These are phyloP conservation scores for Epistrophe eligans DNA, from an alignment of 2,888 invertebrate genomes.

Conservation along the genomic window DNA sequence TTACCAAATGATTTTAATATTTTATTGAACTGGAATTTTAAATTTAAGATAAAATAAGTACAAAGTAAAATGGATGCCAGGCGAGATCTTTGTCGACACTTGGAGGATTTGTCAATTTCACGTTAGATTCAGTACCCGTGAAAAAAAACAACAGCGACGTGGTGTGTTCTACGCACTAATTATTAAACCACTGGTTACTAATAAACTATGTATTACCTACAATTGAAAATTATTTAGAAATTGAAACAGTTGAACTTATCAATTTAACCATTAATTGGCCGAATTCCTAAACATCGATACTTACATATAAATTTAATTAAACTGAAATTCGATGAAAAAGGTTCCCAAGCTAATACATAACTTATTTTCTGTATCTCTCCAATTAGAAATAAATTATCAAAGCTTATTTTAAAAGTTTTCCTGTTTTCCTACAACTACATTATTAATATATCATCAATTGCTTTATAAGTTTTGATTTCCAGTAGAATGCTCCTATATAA, in stretches of 20 bases:
- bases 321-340: neutral
- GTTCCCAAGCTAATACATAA: neutral
- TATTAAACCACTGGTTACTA: too few species aligned
- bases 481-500: neutral
- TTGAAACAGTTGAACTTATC: too few species aligned
- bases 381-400: slow-evolving; percentile 34
- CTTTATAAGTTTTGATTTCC: slow-evolving; percentile 5
- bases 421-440: neutral
- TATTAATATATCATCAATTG: slow-evolving; percentile 17
- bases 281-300: too few species aligned
- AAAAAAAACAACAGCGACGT: too few species aligned
- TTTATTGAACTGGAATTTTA: neutral
- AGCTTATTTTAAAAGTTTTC: slow-evolving; percentile 28
- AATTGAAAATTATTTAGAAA: too few species aligned
- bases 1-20: neutral
- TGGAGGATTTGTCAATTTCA: too few species aligned
- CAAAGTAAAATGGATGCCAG: too few species aligned
- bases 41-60: neutral
- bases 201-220: too few species aligned
- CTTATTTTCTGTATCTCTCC: slow-evolving; percentile 10
- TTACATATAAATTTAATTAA: slow-evolving; percentile 1
- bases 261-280: too few species aligned
- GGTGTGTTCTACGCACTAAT: too few species aligned
- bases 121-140: too few species aligned
- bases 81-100: too few species aligned